A percentile compares a stretch with the other conserved stretches of the same genome.
phyloP scores from a whole-genome alignment of 1,140 invertebrate species.

The Ladona fulva region DNA sequence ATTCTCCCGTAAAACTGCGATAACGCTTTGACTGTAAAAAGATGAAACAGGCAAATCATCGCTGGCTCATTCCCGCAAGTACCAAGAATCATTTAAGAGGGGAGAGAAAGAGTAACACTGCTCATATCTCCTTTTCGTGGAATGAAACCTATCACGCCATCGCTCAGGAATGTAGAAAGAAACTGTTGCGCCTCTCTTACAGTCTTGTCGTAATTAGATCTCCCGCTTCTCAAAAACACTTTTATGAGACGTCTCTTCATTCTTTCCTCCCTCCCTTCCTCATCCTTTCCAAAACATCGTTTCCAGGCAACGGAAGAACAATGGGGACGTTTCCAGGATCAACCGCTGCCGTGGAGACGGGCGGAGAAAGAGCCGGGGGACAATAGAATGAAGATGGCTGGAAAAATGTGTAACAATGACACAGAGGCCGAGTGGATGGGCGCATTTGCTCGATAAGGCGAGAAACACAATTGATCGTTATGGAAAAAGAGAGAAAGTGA shows the following conservation, averaged over 20 bases:
- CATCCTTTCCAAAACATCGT: neutral
- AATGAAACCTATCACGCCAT: no score
- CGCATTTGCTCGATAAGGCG: neutral
- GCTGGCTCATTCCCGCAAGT: no score
- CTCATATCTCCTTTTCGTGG: no score
- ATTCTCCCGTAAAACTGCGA: no score
- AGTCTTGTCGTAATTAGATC: no score
- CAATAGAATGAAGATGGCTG: neutral
- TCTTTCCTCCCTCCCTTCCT: neutral
- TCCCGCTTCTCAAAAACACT: no score
- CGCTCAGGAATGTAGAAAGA: no score
- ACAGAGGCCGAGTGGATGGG: neutral
- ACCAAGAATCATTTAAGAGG: no score
- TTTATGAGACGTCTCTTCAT: neutral
- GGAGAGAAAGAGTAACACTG: no score
- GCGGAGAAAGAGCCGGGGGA: neutral
- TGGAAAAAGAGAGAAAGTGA: neutral
- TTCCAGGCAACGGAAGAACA: neutral
- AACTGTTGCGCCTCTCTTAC: no score
- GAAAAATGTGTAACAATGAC: neutral
- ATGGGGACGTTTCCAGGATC: neutral
- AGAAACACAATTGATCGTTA: neutral
- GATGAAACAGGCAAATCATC: no score
- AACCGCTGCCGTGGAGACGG: neutral
- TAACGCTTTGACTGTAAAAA: no score